A percentile compares a stretch with the other conserved stretches of the same genome.
Evolutionary conservation across 2,888 invertebrate species (phyloP).

Genomic region (Diploptera punctata): DNA sequence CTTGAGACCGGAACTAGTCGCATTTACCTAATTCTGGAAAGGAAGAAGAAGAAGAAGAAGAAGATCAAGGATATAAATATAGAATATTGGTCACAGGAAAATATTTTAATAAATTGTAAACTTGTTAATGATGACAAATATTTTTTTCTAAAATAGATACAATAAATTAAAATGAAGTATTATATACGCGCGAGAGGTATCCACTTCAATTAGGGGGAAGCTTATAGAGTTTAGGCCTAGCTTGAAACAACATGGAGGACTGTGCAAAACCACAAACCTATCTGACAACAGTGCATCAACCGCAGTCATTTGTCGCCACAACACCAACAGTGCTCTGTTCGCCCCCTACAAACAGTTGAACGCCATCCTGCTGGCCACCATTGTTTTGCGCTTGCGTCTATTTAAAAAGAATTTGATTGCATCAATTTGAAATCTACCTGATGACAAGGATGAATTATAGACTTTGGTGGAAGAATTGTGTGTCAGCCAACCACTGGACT

Average conservation of each 20-base stretch:
- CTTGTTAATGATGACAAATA: too few relatives aligned
- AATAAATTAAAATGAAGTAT: too few relatives aligned
- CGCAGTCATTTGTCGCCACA: conserved; percentile 36
- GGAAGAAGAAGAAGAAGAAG: too few relatives aligned
- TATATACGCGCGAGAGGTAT: too few relatives aligned
- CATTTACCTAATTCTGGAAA: too few relatives aligned
- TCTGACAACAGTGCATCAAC: conserved; percentile 37
- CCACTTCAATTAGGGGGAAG: conserved; percentile 1
- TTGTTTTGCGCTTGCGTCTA: not conserved
- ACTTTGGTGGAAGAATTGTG: not conserved
- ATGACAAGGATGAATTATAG: conserved; percentile 19
- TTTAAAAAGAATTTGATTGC: conserved; percentile 17
- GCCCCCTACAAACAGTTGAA: conserved; percentile 22
- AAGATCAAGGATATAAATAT: too few relatives aligned
- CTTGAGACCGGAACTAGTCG: too few relatives aligned
- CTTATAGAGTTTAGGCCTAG: not conserved
- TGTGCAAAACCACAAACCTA: conserved; percentile 33
- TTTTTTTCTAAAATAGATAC: too few relatives aligned
- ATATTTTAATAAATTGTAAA: too few relatives aligned
- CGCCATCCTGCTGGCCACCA: not conserved
- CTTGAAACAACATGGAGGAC: conserved; percentile 23
- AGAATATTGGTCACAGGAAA: too few relatives aligned
- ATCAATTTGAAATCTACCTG: conserved; percentile 27
- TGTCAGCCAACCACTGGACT: not conserved
- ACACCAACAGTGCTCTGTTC: conserved; percentile 1